Percentiles rank a stretch among this genome's conserved stretches.
Evolutionary conservation across 2,797 vertebrate genomes (phyloP).

Genomic region (Cryptoblepharus egeriae): DNA sequence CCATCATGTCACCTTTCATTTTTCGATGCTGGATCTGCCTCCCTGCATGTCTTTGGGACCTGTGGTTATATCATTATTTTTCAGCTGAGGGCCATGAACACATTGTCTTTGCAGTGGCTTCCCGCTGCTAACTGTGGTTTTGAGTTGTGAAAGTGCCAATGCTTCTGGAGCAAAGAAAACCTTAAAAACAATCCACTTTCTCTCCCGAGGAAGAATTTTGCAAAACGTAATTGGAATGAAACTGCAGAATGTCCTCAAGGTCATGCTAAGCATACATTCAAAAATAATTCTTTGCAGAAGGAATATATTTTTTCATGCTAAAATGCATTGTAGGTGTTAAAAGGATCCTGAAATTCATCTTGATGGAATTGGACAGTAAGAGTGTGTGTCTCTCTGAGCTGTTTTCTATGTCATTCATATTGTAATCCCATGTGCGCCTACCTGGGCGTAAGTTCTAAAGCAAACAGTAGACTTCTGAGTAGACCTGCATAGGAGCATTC

Average conservation of each 20-base stretch:
- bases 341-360: background rate
- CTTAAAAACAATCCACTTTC: background rate
- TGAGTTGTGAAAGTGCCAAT: background rate
- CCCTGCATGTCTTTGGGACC: constrained; percentile 10
- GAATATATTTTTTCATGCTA: background rate
- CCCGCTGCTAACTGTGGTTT: background rate
- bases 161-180: background rate
- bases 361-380: background rate
- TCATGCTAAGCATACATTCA: background rate
- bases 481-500: no score
- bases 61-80: constrained; percentile 18
- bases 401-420: background rate
- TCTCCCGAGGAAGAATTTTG: background rate
- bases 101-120: background rate
- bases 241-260: background rate
- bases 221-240: constrained; percentile 1
- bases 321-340: background rate
- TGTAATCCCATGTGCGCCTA: background rate
- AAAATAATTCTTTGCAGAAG: background rate
- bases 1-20: constrained; percentile 32
- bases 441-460: no score
- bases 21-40: background rate
- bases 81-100: constrained; percentile 27
- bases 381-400: background rate
- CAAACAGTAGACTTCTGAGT: no score